phyloP scores from a whole-genome alignment of 2,888 invertebrate species.

The Clusia tigrina region DNA sequence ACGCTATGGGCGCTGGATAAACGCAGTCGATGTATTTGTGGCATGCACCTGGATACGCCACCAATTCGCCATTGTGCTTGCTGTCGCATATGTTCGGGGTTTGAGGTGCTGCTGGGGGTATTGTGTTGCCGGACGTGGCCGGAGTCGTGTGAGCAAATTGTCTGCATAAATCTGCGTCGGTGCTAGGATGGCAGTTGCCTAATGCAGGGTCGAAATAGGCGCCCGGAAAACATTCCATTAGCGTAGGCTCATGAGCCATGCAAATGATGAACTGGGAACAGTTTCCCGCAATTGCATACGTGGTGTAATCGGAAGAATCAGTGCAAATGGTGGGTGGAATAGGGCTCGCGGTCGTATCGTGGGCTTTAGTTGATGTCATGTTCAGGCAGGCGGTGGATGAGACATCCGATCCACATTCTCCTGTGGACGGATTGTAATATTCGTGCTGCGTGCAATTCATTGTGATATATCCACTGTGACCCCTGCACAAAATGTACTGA shows the following conservation, averaged over 20 bases:
- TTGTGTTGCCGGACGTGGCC: background rate
- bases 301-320: slow-evolving; percentile 10
- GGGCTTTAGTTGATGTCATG: slow-evolving; percentile 1
- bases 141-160: slow-evolving; percentile 6
- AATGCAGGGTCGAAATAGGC: slow-evolving; percentile 16
- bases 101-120: background rate
- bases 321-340: background rate
- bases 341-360: slow-evolving; percentile 3
- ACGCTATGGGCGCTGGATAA: slow-evolving; percentile 50
- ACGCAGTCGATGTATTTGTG: slow-evolving; percentile 52
- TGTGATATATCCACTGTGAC: slow-evolving; percentile 32
- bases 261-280: slow-evolving; percentile 24
- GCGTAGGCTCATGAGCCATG: background rate
- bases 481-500: slow-evolving; percentile 44
- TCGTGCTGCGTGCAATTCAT: slow-evolving; percentile 43
- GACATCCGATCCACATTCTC: slow-evolving; percentile 43
- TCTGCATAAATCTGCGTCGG: slow-evolving; percentile 9
- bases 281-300: slow-evolving; percentile 11
- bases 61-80: slow-evolving; percentile 39
- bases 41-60: slow-evolving; percentile 48
- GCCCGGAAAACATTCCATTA: slow-evolving; percentile 6
- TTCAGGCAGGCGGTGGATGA: slow-evolving; percentile 42
- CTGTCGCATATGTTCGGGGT: slow-evolving; percentile 40
- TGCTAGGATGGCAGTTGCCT: slow-evolving; percentile 15
- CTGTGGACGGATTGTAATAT: slow-evolving; percentile 44